Base-by-base conservation (phyloP, 2,797 vertebrate genomes). In the Channa striata region DNA sequence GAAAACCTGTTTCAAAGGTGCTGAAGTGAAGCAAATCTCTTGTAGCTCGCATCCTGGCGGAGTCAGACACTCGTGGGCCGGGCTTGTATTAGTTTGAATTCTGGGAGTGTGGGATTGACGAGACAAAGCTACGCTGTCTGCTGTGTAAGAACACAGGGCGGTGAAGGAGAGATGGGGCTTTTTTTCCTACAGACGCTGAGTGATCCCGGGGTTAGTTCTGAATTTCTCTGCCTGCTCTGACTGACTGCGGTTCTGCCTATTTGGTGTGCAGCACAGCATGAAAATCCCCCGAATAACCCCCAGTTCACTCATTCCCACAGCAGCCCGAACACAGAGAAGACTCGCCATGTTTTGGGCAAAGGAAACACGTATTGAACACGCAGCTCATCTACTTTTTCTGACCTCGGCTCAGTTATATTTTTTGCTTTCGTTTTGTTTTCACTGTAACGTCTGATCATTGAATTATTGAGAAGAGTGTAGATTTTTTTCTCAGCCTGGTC, bases 241-340 rank as follows among this genome's bases (percentile, higher is more conserved):
- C 83, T 83, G 83, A 82, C 78, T 91, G 81, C 50, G 61, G 85
- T 85, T 89, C 84, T 86, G 90, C 87, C 87, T 87, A 74, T 86
- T 91, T 89, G 87, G 87, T 85, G 88, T 87, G 88, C 90, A 91
- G 90, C 83, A 69, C 83, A 74, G 88, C 87, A 85, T 89, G 86
- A 89, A 88, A 89, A 87, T 83, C 77, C 83, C 76, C 74, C 51
- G 53, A 85, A 89, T 84, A 88, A 86, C 78, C 87, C 71, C 65
- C 34, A 30, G 74, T 83, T 74, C 80, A 44, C 63, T 78, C 82
- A 39, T 84, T 87, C 89, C 87, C 87, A 80, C 80, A 68, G 85
- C 87, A 80, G 88, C 74, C 72, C 3, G 74, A 74, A 40, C 76
- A 17, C 66, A 14, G 63, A 60, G 71, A 50, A 77, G 68, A 23